phyloP scores from a whole-genome alignment of 2,797 vertebrate species.

The Catostomus latipinnis region DNA sequence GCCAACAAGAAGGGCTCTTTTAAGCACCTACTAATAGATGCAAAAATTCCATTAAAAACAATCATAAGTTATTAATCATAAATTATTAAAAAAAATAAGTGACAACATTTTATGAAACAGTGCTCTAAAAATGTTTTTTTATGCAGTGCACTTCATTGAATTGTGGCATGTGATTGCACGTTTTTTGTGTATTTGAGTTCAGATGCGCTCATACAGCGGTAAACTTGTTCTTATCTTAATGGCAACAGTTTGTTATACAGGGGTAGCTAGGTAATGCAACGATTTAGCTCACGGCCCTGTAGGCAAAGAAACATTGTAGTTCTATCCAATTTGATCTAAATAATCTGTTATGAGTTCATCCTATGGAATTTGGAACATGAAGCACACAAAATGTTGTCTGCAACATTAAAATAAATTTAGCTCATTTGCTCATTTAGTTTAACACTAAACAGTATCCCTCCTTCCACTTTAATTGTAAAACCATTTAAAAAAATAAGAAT shows the following conservation, averaged over 20 bases:
- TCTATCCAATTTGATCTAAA: too few relatives aligned
- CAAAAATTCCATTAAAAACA: neutral
- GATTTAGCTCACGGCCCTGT: conserved; percentile 1
- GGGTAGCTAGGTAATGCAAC: conserved; percentile 52
- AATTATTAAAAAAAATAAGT: neutral
- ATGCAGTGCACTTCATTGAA: neutral
- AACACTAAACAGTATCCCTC: too few relatives aligned
- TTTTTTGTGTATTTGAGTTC: conserved; percentile 49
- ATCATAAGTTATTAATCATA: neutral
- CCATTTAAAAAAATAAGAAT: too few relatives aligned
- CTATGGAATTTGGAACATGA: too few relatives aligned
- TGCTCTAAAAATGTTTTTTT: neutral
- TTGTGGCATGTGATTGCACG: neutral
- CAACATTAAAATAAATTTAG: neutral
- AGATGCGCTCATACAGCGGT: conserved; percentile 58
- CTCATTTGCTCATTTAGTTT: too few relatives aligned
- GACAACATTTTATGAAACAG: neutral
- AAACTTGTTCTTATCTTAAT: conserved; percentile 68
- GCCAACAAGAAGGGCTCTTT: neutral
- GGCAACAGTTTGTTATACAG: conserved; percentile 62
- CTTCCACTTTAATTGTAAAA: too few relatives aligned
- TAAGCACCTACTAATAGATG: neutral
- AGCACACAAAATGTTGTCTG: too few relatives aligned
- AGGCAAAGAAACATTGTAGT: too few relatives aligned
- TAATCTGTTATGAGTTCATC: too few relatives aligned